Conservation (phyloP, 2,797 vertebrate species). For the Delichon dasypus region DNA sequence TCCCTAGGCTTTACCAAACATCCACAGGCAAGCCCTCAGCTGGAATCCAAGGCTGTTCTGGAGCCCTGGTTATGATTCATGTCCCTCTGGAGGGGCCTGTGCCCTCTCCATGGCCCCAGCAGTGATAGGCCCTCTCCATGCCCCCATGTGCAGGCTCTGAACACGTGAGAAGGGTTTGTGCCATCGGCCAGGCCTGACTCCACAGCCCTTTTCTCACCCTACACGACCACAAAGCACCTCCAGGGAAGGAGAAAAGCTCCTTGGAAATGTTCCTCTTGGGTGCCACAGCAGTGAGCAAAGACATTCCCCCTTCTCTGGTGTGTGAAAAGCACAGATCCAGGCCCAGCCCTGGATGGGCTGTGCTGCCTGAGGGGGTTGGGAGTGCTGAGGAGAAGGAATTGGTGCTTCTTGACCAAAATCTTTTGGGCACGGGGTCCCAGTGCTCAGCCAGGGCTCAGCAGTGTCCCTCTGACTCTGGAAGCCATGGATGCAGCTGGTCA, state of each 20-base stretch:
- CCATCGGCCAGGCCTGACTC: not conserved
- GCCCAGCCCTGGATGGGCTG: not conserved
- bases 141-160: not conserved
- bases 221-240: not conserved
- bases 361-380: not conserved
- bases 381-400: not conserved
- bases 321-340: not conserved
- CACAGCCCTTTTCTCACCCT: not conserved
- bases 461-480: not conserved
- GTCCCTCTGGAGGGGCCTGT: not conserved
- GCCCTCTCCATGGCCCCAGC: not conserved
- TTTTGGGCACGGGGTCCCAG: not conserved
- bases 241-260: not conserved
- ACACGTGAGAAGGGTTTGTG: not conserved
- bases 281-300: not conserved
- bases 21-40: not conserved
- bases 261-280: not conserved
- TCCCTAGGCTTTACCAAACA: not conserved
- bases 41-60: not conserved
- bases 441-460: not conserved
- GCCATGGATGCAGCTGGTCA: not conserved
- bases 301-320: not conserved
- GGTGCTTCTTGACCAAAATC: not conserved
- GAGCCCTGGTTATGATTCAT: not conserved
- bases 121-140: not conserved